A percentile compares a stretch with the other conserved stretches of the same genome.
Evolutionary conservation across 2,797 vertebrate species (phyloP).

Genomic region (Synanceia verrucosa): DNA sequence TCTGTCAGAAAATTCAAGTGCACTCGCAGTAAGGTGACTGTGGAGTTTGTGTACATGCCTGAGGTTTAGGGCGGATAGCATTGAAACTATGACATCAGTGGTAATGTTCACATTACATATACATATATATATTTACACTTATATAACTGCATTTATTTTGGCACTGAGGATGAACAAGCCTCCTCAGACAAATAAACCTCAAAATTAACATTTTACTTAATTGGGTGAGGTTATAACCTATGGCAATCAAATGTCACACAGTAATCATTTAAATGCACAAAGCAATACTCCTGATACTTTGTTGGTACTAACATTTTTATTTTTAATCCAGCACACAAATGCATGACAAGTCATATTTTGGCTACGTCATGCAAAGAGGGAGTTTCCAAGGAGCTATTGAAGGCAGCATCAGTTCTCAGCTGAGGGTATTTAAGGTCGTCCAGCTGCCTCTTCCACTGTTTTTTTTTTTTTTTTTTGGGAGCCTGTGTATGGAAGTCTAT

Average conservation of each 20-base stretch:
- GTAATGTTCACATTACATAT: neutral
- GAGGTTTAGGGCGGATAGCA: neutral
- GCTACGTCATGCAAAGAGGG: neutral
- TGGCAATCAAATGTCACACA: neutral
- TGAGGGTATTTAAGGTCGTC: slow-evolving; percentile 64
- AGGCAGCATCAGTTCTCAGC: slow-evolving; percentile 39
- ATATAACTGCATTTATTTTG: too few relatives aligned
- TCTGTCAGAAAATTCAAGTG: slow-evolving; percentile 12
- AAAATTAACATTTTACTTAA: too few relatives aligned
- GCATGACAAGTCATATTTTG: neutral
- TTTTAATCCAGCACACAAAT: neutral
- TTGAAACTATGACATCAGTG: neutral
- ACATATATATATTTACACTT: neutral
- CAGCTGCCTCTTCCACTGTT: slow-evolving; percentile 26
- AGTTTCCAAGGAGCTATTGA: slow-evolving; percentile 39
- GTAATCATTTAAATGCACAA: neutral
- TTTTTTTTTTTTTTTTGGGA: too few relatives aligned
- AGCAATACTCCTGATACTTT: neutral
- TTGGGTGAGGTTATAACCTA: neutral
- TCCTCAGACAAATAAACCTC: too few relatives aligned
- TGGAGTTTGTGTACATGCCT: neutral
- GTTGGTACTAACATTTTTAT: neutral
- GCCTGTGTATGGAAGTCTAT: neutral
- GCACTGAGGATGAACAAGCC: too few relatives aligned
- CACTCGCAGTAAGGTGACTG: neutral